Conservation (phyloP, 2,797 vertebrate genomes). For the Orestias chungarensis region DNA sequence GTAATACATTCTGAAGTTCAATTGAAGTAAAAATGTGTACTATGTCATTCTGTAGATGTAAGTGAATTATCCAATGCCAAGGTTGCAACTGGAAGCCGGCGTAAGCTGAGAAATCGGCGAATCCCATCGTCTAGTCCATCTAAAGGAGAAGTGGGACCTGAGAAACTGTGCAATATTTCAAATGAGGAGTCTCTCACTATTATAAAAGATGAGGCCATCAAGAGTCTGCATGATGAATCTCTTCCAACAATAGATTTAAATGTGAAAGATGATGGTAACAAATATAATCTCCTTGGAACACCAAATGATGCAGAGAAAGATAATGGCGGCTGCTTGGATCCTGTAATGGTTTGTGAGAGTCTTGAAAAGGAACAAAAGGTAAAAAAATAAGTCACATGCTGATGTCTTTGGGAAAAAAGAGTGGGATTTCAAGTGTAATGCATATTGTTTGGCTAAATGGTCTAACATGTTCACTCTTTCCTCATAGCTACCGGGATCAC, state of each 20-base stretch:
- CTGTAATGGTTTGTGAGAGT: neutral
- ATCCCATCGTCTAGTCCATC: constrained; percentile 11
- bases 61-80: constrained; percentile 28
- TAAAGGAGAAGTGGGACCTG: constrained; percentile 4
- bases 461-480: neutral
- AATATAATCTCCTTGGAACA: neutral
- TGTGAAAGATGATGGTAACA: neutral
- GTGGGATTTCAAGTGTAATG: neutral
- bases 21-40: neutral
- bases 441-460: neutral
- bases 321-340: neutral
- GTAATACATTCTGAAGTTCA: neutral
- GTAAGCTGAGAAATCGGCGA: constrained; percentile 41
- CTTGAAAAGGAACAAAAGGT: constrained; percentile 33
- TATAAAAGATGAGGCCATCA: neutral
- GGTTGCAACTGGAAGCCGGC: constrained; percentile 9
- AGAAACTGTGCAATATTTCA: neutral
- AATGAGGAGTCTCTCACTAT: neutral
- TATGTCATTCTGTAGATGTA: constrained; percentile 29
- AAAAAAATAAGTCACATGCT: neutral
- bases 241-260: neutral
- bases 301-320: constrained; percentile 18
- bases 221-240: neutral
- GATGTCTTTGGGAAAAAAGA: neutral
- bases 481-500: constrained; percentile 3